Percentiles rank a stretch among this genome's conserved stretches.
These are phyloP conservation scores for Stenichneumon culpator DNA, from an alignment of 2,888 invertebrate species.

Conservation along the genomic window DNA sequence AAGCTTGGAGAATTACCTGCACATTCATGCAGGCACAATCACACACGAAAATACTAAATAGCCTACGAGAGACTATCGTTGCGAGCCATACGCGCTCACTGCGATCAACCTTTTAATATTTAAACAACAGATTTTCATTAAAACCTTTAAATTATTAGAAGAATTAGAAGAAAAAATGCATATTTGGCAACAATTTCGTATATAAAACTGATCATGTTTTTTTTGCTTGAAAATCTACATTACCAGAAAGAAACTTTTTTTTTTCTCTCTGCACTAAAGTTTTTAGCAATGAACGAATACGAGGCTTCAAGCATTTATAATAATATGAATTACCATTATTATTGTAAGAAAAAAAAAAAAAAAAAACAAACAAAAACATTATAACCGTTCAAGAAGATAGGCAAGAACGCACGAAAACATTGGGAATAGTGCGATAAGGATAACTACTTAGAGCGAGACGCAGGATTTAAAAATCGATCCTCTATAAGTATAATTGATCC, in stretches of 20 bases:
- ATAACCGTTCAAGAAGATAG: conserved; percentile 29
- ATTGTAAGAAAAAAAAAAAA: neutral
- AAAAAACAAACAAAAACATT: too few species aligned
- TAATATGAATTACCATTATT: neutral
- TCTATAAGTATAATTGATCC: neutral
- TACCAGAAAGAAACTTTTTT: neutral
- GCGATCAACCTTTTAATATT: conserved; percentile 6
- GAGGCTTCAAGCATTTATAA: conserved; percentile 27
- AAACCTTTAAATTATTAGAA: neutral
- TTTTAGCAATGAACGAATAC: conserved; percentile 26
- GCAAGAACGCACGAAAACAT: conserved; percentile 24
- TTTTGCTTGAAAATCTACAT: neutral
- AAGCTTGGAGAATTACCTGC: neutral
- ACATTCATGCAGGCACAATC: conserved; percentile 27
- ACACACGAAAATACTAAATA: conserved; percentile 13
- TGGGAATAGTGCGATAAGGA: conserved; percentile 43
- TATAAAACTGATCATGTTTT: neutral
- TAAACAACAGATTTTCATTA: too few species aligned
- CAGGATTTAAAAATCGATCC: conserved; percentile 32
- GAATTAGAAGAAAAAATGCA: neutral
- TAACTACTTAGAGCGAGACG: conserved; percentile 49
- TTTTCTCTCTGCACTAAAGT: neutral
- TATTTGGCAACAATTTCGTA: neutral
- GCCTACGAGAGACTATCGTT: conserved; percentile 40
- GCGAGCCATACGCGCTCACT: conserved; percentile 37